Evolutionary conservation across 2,113 vertebrate genomes (phyloP).

Genomic region (Sprattus sprattus): DNA sequence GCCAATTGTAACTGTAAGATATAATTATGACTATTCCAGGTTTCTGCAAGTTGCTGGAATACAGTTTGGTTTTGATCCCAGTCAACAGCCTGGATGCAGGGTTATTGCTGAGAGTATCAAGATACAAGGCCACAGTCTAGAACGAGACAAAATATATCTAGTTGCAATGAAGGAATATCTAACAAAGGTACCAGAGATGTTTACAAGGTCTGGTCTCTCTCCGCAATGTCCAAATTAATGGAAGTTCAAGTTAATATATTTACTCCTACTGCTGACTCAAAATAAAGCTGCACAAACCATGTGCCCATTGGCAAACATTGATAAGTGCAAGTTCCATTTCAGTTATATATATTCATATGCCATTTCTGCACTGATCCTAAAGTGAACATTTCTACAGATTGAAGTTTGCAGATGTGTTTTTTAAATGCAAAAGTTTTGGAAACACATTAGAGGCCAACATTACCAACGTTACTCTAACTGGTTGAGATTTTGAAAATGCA

Average conservation of each 20-base stretch:
- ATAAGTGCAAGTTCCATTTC: too few species aligned
- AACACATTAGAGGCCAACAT: background rate
- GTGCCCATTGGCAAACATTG: background rate
- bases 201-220: background rate
- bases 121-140: conserved; percentile 48
- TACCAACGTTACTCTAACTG: background rate
- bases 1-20: background rate
- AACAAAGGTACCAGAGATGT: conserved; percentile 37
- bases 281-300: background rate
- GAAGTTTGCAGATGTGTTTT: background rate
- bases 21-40: conserved; percentile 32
- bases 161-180: conserved; percentile 57
- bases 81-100: conserved; percentile 44
- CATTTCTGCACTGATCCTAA: too few species aligned
- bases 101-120: conserved; percentile 52
- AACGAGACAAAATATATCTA: conserved; percentile 46
- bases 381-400: background rate
- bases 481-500: background rate
- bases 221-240: background rate
- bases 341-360: too few species aligned
- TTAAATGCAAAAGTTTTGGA: background rate
- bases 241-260: background rate
- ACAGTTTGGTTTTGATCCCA: conserved; percentile 60
- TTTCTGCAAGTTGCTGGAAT: conserved; percentile 60
- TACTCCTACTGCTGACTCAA: background rate